A percentile compares a stretch with the other conserved stretches of the same genome.
phyloP scores from a whole-genome alignment of 2,113 vertebrate species.

The Crotophaga sulcirostris region DNA sequence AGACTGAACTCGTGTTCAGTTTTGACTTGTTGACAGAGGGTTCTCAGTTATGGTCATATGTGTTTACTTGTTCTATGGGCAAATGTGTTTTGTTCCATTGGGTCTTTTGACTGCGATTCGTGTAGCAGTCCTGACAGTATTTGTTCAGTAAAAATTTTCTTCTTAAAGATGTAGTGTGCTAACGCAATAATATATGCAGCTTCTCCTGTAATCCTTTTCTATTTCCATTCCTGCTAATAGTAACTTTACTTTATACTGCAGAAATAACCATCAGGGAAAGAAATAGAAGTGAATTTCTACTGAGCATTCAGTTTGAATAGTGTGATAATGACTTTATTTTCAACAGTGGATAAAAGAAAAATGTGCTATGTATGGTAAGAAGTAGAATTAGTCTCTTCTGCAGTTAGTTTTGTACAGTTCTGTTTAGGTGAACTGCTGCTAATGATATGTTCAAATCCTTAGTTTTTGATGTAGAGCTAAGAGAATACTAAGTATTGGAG shows the following conservation, averaged over 20 bases:
- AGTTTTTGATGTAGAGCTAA: neutral
- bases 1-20: neutral
- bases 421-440: neutral
- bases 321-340: conserved; percentile 11
- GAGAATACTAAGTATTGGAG: neutral
- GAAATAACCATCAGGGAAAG: neutral
- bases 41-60: neutral
- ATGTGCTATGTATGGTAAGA: neutral
- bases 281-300: neutral
- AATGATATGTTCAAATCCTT: neutral
- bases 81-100: too few species aligned
- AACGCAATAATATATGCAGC: neutral
- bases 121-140: neutral
- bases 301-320: neutral
- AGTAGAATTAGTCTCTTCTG: neutral
- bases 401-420: neutral
- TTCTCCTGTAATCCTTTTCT: neutral
- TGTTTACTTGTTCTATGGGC: neutral
- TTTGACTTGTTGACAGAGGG: neutral
- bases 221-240: neutral
- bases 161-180: neutral
- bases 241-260: neutral
- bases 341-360: neutral
- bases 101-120: neutral
- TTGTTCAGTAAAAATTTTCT: neutral